Conservation (phyloP, 2,888 invertebrate species). For the Trichogramma dendrolimi region DNA sequence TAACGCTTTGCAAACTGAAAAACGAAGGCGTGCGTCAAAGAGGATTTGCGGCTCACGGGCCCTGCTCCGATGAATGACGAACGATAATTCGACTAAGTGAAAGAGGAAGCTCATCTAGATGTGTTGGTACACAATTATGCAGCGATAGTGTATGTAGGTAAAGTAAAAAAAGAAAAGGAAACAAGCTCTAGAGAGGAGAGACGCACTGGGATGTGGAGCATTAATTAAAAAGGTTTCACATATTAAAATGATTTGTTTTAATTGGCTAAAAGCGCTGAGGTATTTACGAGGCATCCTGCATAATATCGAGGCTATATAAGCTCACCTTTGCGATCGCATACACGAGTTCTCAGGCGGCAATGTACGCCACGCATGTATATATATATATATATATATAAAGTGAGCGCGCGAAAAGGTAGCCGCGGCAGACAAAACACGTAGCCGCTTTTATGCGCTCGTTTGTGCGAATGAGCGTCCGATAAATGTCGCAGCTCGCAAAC, state of each 20-base stretch:
- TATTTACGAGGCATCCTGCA: conserved; percentile 48
- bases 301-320: neutral
- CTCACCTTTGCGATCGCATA: no score
- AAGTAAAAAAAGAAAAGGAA: neutral
- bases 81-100: conserved; percentile 19
- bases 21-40: no score
- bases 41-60: no score
- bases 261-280: conserved; percentile 52
- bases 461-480: conserved; percentile 18
- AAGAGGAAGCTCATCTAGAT: conserved; percentile 1
- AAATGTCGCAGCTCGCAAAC: conserved; percentile 25
- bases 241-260: conserved; percentile 53
- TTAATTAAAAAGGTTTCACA: conserved; percentile 54
- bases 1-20: no score
- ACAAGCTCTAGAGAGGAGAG: conserved; percentile 22
- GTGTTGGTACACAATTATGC: neutral
- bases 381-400: neutral
- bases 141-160: neutral
- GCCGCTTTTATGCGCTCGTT: conserved; percentile 27
- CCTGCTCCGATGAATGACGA: conserved; percentile 5
- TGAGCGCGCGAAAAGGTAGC: no score
- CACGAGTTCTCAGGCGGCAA: no score
- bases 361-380: neutral
- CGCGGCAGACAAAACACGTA: conserved; percentile 1
- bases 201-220: conserved; percentile 33